Evolutionary conservation across 64 coral and sea anemone species (phyloP).

Genomic region (Dendronephthya gigantea): DNA sequence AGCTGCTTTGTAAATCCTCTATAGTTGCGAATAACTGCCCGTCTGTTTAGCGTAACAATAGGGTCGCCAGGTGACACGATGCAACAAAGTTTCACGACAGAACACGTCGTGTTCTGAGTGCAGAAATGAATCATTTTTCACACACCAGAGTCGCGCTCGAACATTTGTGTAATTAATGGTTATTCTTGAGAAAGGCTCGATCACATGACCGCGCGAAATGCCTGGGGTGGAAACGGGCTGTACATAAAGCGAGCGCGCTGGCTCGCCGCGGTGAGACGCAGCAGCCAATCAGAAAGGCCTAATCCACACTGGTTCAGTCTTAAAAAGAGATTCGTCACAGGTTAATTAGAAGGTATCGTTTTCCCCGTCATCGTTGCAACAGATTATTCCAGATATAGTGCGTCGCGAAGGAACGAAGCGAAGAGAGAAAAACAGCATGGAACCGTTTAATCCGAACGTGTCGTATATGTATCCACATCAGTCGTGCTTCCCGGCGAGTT

Average conservation of each 20-base stretch:
- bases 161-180: not conserved
- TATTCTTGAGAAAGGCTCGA: not conserved
- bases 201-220: not conserved
- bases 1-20: constrained; percentile 9
- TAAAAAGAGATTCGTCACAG: constrained; percentile 21
- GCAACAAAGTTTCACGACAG: not conserved
- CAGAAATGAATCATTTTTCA: constrained; percentile 14
- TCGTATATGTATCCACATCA: not conserved
- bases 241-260: not conserved
- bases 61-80: not conserved
- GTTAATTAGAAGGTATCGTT: constrained; percentile 25
- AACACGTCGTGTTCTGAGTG: not conserved
- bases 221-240: not conserved
- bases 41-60: not conserved
- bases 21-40: not conserved
- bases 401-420: not conserved
- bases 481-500: not conserved
- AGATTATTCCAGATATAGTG: constrained; percentile 1
- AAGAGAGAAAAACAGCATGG: constrained; percentile 15
- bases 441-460: constrained; percentile 14
- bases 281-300: not conserved
- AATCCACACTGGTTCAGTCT: not conserved
- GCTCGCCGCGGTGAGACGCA: not conserved
- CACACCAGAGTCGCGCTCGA: not conserved
- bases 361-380: constrained; percentile 22